These are phyloP conservation scores for Bellardia pandia DNA, from an alignment of 2,888 invertebrate species.

Conservation along the genomic window DNA sequence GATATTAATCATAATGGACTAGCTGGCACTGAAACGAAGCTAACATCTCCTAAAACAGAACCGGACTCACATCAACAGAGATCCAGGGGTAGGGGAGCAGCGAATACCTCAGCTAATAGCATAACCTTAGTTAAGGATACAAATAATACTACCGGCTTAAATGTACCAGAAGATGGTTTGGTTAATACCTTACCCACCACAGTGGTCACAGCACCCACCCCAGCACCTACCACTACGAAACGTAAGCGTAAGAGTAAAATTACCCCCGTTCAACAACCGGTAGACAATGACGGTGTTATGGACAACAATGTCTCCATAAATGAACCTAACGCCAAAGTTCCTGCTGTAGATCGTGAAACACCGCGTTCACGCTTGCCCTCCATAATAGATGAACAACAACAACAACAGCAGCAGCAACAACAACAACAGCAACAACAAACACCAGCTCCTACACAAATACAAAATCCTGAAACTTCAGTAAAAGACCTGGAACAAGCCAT, in stretches of 20 bases:
- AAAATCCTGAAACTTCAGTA: constrained; percentile 82
- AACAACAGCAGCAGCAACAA: constrained; percentile 67
- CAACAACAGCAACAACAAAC: constrained; percentile 68
- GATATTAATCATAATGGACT: constrained; percentile 73
- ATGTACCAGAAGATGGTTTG: constrained; percentile 76
- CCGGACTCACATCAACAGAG: constrained; percentile 77
- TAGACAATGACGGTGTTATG: constrained; percentile 63
- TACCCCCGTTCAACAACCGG: constrained; percentile 83
- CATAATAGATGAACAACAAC: constrained; percentile 80
- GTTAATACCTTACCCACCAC: constrained; percentile 76
- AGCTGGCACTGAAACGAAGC: constrained; percentile 80
- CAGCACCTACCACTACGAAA: constrained; percentile 79
- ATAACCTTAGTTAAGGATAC: constrained; percentile 81
- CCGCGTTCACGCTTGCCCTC: constrained; percentile 82
- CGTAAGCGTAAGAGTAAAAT: constrained; percentile 87
- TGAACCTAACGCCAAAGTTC: constrained; percentile 77
- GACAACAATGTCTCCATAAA: constrained; percentile 49
- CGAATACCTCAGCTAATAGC: constrained; percentile 77
- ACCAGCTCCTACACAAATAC: constrained; percentile 67
- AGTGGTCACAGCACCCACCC: constrained; percentile 73
- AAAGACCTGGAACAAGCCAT: constrained; percentile 98
- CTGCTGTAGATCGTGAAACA: constrained; percentile 83
- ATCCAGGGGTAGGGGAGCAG: constrained; percentile 78
- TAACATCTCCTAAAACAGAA: constrained; percentile 84
- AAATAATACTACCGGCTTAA: constrained; percentile 75